Base-by-base conservation (phyloP, 2,888 invertebrate species). In the Chrysina gloriosa region DNA sequence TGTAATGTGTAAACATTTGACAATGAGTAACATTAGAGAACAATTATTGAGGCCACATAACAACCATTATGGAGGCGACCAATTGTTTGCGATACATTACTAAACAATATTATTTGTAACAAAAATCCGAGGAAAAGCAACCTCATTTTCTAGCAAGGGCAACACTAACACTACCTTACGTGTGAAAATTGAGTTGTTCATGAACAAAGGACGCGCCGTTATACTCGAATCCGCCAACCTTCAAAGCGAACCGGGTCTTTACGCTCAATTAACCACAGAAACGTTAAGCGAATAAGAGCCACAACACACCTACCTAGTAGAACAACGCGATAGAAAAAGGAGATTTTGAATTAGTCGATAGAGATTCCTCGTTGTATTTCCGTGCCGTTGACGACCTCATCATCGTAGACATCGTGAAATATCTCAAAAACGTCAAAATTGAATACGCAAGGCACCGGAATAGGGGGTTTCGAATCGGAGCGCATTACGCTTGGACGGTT, bases 351-450 rank as follows among this genome's bases (percentile, higher is more conserved):
- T 48, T 48, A 48, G 11, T n/a, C 48, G 14, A 25, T 25, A 48
- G 5, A 9, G 11, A 11, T 1, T 21, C n/a, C 25, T 25, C 3
- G 25, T 48, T 23, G 48, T 11, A 11, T n/a, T 9, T 23, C n/a
- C 5, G 45, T 16, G 3, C 48, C 48, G 3, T 25, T 23, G 4
- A 2, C 48, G 11, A 1, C n/a, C 48, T 48, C 25, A 48, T 48
- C 48, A 4, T 48, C 48, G 9, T 11, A 25, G 23, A 11, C n/a
- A 11, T 25, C 11, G 25, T 25, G 23, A 23, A 48, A 48, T 25
- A 14, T 23, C 23, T 25, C 25, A n/a, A 23, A 48, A 27, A 48
- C 48, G 23, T 48, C 48, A 48, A 48, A 48, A 48, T 48, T 48
- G 48, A 48, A 48, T 48, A 25, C 23, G 48, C 11, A 11, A n/a